phyloP scores from a whole-genome alignment of 1,140 invertebrate species.

The Drosophila orosa region DNA sequence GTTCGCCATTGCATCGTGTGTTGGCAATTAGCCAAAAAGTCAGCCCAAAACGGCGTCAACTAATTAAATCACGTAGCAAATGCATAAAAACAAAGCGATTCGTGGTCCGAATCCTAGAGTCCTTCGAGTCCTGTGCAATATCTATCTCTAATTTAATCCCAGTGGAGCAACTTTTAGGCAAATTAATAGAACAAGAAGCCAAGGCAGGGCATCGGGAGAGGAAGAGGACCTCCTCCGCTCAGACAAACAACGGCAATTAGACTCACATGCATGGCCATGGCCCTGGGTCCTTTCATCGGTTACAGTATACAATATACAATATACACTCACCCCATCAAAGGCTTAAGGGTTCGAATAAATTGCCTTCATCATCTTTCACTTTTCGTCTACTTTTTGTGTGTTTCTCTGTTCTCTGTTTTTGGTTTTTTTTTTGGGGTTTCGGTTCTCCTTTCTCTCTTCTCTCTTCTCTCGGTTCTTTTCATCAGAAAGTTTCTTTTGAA shows the following conservation, averaged over 20 bases:
- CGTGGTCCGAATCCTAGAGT: slow-evolving; percentile 1
- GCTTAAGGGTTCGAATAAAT: slow-evolving; percentile 67
- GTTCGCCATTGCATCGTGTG: slow-evolving; percentile 48
- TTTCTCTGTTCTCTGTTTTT: neutral
- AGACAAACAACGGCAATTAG: slow-evolving; percentile 54
- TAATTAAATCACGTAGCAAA: slow-evolving; percentile 82
- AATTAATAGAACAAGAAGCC: slow-evolving; percentile 63
- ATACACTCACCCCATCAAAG: slow-evolving; percentile 64
- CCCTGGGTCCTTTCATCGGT: slow-evolving; percentile 20
- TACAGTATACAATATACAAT: neutral
- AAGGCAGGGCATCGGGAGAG: neutral
- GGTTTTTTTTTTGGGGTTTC: neutral
- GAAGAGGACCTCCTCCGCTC: neutral
- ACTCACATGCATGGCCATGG: slow-evolving; percentile 35
- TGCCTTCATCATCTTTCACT: slow-evolving; percentile 79
- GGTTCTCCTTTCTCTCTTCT: neutral
- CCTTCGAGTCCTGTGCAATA: neutral
- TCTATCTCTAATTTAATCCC: slow-evolving; percentile 17
- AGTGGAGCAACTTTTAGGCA: slow-evolving; percentile 64
- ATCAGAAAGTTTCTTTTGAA: slow-evolving; percentile 28
- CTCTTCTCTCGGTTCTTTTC: slow-evolving; percentile 6
- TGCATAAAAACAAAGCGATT: slow-evolving; percentile 72
- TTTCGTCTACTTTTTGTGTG: slow-evolving; percentile 17
- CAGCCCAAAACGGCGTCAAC: slow-evolving; percentile 56
- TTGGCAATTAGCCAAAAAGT: slow-evolving; percentile 68